A percentile compares a stretch with the other conserved stretches of the same genome.
Conservation (phyloP, 2,888 invertebrate genomes). For the Scrobipalpa atriplicella region DNA sequence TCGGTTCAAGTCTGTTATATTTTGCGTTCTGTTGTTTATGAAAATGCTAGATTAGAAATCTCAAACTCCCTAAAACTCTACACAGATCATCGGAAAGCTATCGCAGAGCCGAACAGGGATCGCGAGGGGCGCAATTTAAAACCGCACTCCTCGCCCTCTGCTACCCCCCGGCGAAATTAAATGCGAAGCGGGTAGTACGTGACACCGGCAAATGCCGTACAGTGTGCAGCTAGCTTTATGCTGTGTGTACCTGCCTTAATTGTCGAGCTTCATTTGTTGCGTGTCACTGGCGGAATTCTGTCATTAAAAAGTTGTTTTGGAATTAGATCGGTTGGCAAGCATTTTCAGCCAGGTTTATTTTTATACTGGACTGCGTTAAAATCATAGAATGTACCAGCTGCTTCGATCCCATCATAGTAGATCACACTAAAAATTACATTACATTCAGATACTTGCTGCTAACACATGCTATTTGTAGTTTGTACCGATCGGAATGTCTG, state of each 20-base stretch:
- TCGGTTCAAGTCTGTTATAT: too few species aligned
- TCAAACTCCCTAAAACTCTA: too few species aligned
- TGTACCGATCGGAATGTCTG: too few species aligned
- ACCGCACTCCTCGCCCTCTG: conserved; percentile 54
- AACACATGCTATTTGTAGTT: too few species aligned
- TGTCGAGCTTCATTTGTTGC: conserved; percentile 73
- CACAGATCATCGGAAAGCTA: conserved; percentile 17
- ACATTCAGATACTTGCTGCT: too few species aligned
- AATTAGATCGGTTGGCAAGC: not conserved
- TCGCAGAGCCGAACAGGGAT: conserved; percentile 55
- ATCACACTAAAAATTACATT: too few species aligned
- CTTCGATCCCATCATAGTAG: too few species aligned
- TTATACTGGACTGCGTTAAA: too few species aligned
- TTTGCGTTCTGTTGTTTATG: too few species aligned
- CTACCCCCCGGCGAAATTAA: conserved; percentile 69
- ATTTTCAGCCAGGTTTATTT: not conserved
- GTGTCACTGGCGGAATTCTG: conserved; percentile 39
- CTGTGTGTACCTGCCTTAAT: conserved; percentile 73
- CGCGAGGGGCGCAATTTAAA: conserved; percentile 74
- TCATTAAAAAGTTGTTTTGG: not conserved
- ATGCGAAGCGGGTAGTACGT: conserved; percentile 75
- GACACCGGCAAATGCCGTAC: conserved; percentile 76
- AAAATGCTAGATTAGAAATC: too few species aligned
- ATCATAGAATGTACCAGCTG: too few species aligned
- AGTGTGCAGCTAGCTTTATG: conserved; percentile 43